phyloP scores from a whole-genome alignment of 2,797 vertebrate genomes.

The Spondyliosoma cantharus region DNA sequence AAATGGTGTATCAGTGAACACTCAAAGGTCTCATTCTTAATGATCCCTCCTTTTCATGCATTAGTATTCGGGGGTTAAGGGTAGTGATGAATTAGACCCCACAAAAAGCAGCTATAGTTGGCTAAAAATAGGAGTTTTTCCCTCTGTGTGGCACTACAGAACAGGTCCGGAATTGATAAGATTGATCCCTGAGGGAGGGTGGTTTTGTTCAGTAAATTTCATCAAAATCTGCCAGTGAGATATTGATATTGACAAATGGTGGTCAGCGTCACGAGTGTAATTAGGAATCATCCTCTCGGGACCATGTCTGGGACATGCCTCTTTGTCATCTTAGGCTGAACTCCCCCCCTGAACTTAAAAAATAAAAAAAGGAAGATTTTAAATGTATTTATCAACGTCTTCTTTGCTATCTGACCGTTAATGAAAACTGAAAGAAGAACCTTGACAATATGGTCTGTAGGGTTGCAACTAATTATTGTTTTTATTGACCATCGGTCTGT shows the following conservation, averaged over 20 bases:
- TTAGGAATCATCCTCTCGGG: not conserved
- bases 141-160: not conserved
- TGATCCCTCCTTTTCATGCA: constrained; percentile 4
- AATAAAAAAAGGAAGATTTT: not conserved
- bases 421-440: no score
- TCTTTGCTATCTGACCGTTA: no score
- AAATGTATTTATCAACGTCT: no score
- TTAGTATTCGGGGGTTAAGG: not conserved
- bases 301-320: not conserved
- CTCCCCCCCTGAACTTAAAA: not conserved
- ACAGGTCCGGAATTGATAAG: not conserved
- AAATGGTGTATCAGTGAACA: not conserved
- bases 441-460: no score
- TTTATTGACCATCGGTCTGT: no score
- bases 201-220: not conserved
- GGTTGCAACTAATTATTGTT: no score
- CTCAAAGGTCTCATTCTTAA: constrained; percentile 15
- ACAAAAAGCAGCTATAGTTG: not conserved
- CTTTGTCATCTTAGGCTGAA: not conserved
- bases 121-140: not conserved
- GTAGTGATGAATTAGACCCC: not conserved
- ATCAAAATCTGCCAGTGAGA: not conserved
- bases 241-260: not conserved
- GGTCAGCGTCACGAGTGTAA: not conserved
- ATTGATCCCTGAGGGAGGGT: not conserved